Conservation (phyloP, 2,888 invertebrate genomes). For the Trachelus stipa region DNA sequence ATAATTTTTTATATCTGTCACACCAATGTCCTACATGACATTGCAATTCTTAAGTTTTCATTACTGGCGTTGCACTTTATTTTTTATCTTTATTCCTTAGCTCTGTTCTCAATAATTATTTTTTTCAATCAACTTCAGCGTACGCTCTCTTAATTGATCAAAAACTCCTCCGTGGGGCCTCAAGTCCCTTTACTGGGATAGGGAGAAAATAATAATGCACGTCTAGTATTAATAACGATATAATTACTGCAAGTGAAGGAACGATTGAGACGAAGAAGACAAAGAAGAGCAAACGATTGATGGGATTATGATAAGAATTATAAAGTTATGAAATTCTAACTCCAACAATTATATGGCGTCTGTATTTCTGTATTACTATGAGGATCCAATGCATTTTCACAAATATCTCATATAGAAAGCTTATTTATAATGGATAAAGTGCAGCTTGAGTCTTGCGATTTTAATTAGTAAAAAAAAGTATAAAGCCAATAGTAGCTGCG, state of each 20-base stretch:
- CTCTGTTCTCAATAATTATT: neutral
- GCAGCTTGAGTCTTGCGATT: neutral
- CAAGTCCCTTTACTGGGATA: slow-evolving; percentile 7
- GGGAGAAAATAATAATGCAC: slow-evolving; percentile 51
- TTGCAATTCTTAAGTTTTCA: too few species aligned
- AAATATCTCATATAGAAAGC: slow-evolving; percentile 43
- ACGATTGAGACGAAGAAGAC: slow-evolving; percentile 44
- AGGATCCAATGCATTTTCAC: slow-evolving; percentile 55
- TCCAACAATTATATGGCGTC: neutral
- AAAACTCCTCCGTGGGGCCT: neutral
- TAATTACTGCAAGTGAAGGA: slow-evolving; percentile 39
- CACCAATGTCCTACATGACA: too few species aligned
- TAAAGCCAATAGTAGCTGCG: slow-evolving; percentile 41
- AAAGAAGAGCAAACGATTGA: slow-evolving; percentile 17
- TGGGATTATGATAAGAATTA: slow-evolving; percentile 20
- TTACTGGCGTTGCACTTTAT: too few species aligned
- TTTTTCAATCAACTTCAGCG: neutral
- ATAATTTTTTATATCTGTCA: too few species aligned
- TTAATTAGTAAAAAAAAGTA: slow-evolving; percentile 3
- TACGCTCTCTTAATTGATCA: neutral
- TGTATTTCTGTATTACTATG: neutral
- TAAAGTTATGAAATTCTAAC: neutral
- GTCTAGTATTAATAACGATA: slow-evolving; percentile 55
- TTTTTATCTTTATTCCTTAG: too few species aligned
- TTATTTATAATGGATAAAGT: neutral